A percentile compares a stretch with the other conserved stretches of the same genome.
These are phyloP conservation scores for Hylaea fasciaria DNA, from an alignment of 2,888 invertebrate species.

Conservation along the genomic window DNA sequence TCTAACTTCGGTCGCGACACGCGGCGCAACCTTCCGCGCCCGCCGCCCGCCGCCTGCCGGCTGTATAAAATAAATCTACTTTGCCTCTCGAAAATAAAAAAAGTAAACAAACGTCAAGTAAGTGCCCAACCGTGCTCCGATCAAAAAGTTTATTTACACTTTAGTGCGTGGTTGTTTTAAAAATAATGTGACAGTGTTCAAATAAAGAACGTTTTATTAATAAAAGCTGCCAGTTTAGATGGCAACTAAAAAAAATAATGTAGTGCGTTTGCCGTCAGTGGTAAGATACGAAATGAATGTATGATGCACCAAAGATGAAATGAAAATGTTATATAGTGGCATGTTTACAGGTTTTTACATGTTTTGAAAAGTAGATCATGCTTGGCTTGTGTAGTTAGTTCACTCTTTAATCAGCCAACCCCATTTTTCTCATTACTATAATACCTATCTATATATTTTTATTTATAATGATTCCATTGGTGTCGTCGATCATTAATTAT, in stretches of 20 bases:
- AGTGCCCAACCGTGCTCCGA: conserved; percentile 34
- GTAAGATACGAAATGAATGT: conserved; percentile 69
- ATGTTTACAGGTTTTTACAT: conserved; percentile 81
- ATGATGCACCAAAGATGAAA: conserved; percentile 61
- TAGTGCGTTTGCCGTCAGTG: conserved; percentile 82
- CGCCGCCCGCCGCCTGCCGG: conserved; percentile 39
- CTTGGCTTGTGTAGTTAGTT: conserved; percentile 50
- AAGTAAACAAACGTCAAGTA: conserved; percentile 45
- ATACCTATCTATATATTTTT: neutral
- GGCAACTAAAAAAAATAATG: conserved; percentile 80
- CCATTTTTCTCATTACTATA: neutral
- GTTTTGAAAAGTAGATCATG: conserved; percentile 56
- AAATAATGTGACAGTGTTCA: conserved; percentile 36
- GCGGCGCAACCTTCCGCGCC: conserved; percentile 50
- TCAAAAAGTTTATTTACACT: conserved; percentile 31
- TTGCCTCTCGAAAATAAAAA: conserved; percentile 46
- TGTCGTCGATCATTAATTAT: too few relatives aligned
- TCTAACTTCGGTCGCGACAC: conserved; percentile 64
- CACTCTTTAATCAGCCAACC: neutral
- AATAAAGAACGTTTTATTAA: conserved; percentile 41
- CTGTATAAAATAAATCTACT: conserved; percentile 44
- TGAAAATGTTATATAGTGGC: conserved; percentile 66
- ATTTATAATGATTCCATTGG: too few relatives aligned
- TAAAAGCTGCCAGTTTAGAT: conserved; percentile 53
- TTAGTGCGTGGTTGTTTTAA: conserved; percentile 15